Evolutionary conservation across 2,888 invertebrate species (phyloP).

Genomic region (Polyommatus iphigenia): DNA sequence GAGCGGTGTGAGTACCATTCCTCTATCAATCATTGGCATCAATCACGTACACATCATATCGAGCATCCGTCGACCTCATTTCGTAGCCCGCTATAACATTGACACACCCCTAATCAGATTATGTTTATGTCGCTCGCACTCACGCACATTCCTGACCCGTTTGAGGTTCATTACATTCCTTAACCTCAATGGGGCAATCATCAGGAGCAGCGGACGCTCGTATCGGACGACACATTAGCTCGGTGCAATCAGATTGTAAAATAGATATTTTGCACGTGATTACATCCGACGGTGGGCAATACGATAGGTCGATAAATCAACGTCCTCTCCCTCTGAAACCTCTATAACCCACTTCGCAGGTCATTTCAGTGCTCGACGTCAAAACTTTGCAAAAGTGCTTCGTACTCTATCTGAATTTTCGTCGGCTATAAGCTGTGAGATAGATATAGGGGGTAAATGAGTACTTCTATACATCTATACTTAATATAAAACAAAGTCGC

Average conservation of each 20-base stretch:
- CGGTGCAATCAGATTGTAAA: neutral
- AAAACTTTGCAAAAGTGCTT: too few species aligned
- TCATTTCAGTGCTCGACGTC: neutral
- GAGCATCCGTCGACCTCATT: neutral
- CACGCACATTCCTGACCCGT: slow-evolving; percentile 22
- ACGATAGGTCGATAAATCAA: slow-evolving; percentile 13
- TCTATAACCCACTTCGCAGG: neutral
- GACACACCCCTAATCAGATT: slow-evolving; percentile 24
- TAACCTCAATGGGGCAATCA: slow-evolving; percentile 24
- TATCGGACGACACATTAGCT: slow-evolving; percentile 5
- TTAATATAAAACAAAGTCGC: too few species aligned
- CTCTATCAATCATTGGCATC: neutral
- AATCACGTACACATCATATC: neutral
- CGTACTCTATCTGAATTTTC: too few species aligned
- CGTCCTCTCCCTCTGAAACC: neutral
- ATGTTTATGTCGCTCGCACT: slow-evolving; percentile 17
- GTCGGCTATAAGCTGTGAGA: too few species aligned
- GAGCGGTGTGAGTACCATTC: slow-evolving; percentile 71
- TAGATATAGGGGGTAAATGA: too few species aligned
- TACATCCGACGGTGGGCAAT: neutral
- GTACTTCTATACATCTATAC: too few species aligned
- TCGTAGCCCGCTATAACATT: neutral
- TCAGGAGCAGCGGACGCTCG: neutral
- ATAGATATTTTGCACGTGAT: neutral
- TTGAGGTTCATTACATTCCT: slow-evolving; percentile 4